phyloP scores from a whole-genome alignment of 2,888 invertebrate genomes.

The Onthophagus sagittarius region DNA sequence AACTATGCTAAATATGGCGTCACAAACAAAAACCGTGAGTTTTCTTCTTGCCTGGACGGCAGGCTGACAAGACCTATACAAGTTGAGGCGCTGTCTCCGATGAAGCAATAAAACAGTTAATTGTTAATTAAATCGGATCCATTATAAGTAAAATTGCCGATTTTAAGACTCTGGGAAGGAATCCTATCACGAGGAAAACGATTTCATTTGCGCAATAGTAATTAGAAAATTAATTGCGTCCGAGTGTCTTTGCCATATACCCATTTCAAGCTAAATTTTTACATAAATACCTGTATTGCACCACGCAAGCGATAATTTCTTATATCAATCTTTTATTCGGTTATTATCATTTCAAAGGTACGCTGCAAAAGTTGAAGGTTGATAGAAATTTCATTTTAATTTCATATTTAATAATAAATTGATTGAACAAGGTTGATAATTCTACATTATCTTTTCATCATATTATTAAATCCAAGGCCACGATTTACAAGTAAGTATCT shows the following conservation, averaged over 20 bases:
- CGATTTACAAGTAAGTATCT: no score
- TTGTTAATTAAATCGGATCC: constrained; percentile 5
- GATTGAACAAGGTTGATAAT: no score
- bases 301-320: no score
- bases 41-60: not conserved
- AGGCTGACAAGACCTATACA: not conserved
- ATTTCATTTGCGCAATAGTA: constrained; percentile 1
- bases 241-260: not conserved
- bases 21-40: not conserved
- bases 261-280: not conserved
- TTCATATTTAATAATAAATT: no score
- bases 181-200: constrained; percentile 1
- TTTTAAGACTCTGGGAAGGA: not conserved
- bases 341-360: no score
- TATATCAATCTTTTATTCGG: no score
- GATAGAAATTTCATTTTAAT: no score
- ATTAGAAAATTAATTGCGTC: not conserved
- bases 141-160: constrained; percentile 4
- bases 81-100: not conserved
- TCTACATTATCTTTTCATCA: no score
- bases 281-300: no score
- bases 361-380: no score
- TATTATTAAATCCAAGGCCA: no score
- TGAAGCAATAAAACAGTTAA: constrained; percentile 1
- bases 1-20: not conserved